Conservation (phyloP, 2,797 vertebrate species). For the Merluccius polli region DNA sequence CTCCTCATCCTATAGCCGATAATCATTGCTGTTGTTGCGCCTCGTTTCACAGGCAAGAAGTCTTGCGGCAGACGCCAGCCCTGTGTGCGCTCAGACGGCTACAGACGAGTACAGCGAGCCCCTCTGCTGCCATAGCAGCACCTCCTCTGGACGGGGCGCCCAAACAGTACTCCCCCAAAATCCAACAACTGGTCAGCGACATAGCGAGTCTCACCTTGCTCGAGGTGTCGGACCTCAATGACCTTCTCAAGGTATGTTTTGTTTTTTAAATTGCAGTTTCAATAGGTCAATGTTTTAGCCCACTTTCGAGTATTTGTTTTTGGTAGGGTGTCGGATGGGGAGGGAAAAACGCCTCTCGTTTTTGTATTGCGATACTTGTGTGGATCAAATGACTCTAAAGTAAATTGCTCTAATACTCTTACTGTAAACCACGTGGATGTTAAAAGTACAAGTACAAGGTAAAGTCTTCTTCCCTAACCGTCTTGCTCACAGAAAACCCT, state of each 20-base stretch:
- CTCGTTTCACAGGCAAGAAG: constrained; percentile 56
- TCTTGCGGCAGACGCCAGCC: constrained; percentile 53
- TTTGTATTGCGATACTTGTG: no score
- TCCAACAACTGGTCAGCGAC: constrained; percentile 89
- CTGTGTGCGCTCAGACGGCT: constrained; percentile 69
- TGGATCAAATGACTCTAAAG: no score
- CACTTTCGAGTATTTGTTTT: constrained; percentile 12
- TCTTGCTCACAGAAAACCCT: constrained; percentile 83
- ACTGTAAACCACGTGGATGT: not conserved
- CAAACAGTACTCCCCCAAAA: constrained; percentile 89
- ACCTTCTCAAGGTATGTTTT: constrained; percentile 85
- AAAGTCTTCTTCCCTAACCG: not conserved
- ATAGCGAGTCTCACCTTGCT: constrained; percentile 88
- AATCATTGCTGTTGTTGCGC: not conserved
- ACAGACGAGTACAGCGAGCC: constrained; percentile 64
- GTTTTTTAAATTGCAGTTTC: not conserved
- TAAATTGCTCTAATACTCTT: no score
- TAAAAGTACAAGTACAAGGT: no score
- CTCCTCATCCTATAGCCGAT: not conserved
- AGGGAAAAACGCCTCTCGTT: no score
- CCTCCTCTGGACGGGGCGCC: constrained; percentile 81
- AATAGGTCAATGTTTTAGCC: not conserved
- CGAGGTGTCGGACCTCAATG: constrained; percentile 94
- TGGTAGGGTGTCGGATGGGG: no score
- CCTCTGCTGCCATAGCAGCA: constrained; percentile 74